Base-by-base conservation (phyloP, 2,113 vertebrate species). In the Microcebus griseorufus region DNA sequence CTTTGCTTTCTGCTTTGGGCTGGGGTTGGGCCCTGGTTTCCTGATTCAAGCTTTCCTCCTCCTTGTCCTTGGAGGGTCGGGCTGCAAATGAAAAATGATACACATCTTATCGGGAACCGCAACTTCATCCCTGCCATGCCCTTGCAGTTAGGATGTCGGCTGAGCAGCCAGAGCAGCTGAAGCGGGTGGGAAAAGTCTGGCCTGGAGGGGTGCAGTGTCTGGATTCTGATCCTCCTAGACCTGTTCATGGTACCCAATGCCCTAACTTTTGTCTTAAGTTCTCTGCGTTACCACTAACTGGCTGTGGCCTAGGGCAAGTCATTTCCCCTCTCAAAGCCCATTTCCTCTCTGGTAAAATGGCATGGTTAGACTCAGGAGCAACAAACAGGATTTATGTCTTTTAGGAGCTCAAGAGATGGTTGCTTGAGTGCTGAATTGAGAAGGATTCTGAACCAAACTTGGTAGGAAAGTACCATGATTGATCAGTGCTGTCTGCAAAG, bases 41-140 rank as follows among this genome's bases (percentile, higher is more conserved):
- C 86, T 93, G 81, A 90, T 60, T 90, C 95, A 96, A 75, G 92
- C 81, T 90, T 22, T 96, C 97, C 88, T 96, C 97, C 85, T 95
- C 95, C 72, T 90, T 91, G 76, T 97, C 95, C 94, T 86, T 94
- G 91, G 95, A 85, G 85, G 48, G 23, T 3, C 1, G 34, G 51
- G 81, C 97, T 98, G 93, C 0, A 3, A 94, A 98, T 16, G 17
- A 94, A 53, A 97, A 95, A 94, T 58, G 79, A 96, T 86, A 84
- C 18, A 87, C 10, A 13, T 58, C 85, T 95, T n/a, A 85, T 58
- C 94, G 42, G 25, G 25, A 27, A 53, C 55, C 13, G 8, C 23
- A 9, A 4, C 2, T 4, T 12, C 32, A 11, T 34, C n/a, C 69
- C 69, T 51, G 17, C 48, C 53, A 45, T 5, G 37, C 45, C n/a